These are phyloP conservation scores for Apamea monoglypha DNA, from an alignment of 2,888 invertebrate genomes.

Conservation along the genomic window DNA sequence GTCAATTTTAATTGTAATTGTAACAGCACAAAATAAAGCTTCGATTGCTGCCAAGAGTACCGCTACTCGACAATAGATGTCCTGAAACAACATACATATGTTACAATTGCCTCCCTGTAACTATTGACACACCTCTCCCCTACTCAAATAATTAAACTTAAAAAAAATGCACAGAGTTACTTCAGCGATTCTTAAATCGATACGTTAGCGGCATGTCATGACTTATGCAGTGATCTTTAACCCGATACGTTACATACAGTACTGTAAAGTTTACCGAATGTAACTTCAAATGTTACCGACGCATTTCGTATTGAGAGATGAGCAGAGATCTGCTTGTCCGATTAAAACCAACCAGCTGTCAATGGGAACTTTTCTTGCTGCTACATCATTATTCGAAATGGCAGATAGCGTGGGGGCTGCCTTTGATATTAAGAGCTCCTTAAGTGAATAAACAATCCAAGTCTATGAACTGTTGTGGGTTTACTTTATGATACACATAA, in stretches of 20 bases:
- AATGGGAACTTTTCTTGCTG: conserved; percentile 14
- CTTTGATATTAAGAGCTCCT: not conserved
- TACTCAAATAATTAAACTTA: conserved; percentile 7
- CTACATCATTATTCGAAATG: conserved; percentile 41
- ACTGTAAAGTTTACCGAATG: conserved; percentile 49
- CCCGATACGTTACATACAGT: conserved; percentile 43
- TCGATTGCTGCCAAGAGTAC: too few species aligned
- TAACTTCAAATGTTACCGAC: conserved; percentile 54
- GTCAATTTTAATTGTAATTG: too few species aligned
- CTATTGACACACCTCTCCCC: too few species aligned
- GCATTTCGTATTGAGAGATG: conserved; percentile 48
- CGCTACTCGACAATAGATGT: too few species aligned
- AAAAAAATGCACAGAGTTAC: conserved; percentile 18
- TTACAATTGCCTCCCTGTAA: too few species aligned
- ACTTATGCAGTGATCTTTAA: conserved; percentile 52
- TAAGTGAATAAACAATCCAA: not conserved
- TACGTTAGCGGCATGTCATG: conserved; percentile 29
- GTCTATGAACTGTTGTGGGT: not conserved
- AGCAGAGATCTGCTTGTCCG: conserved; percentile 41
- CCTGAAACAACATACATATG: too few species aligned
- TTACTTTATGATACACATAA: too few species aligned
- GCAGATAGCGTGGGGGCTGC: not conserved
- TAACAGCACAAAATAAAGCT: too few species aligned
- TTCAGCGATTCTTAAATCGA: conserved; percentile 29
- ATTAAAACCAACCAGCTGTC: conserved; percentile 32